Evolutionary conservation across 1,140 invertebrate genomes (phyloP), one percentile per base, ranked within the genome.

Genomic region (Trachelipus rathkii): DNA sequence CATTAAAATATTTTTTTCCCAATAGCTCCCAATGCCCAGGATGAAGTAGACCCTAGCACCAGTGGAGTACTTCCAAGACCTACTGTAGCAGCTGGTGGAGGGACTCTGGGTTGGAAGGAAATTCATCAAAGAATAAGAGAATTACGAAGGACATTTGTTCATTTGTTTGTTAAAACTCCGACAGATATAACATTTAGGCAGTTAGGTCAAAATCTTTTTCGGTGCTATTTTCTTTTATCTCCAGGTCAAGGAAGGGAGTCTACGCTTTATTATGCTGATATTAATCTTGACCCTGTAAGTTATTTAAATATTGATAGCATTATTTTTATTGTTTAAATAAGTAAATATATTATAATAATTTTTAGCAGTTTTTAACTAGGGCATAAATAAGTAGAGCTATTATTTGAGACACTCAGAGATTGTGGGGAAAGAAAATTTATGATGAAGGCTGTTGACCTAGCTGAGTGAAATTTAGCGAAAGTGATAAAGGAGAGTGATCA

Each of bases 211-310:
- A 71, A 75, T 33, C 69, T 71, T 24, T 71, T 81, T 46, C 75
- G 79, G 72, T 78, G 77, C 67, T 81, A 81, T 68, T 81, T 81
- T 71, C 77, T 81, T 23, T 43, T 81, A 11, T 78, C 77, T 33
- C 79, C 79, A n/a, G 79, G 79, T 44, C 79, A 81, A 67, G 79
- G 79, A 8, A 76, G 79, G 66, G 79, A 81, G 50, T 78, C 79
- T 67, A 81, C 79, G 2, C 69, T 81, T 0, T 81, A 78, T 44
- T 81, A 81, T 78, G 79, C 79, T 45, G 79, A 81, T 21, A 78
- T 81, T 23, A 81, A 78, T 69, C 73, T 81, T 10, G 75, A 76
- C 10, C 33, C 75, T 7, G 79, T 81, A 50, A 81, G 79, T 73
- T 33, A 33, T 44, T 0, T 21, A 13, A 19, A 8, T 3, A 50